Conservation (phyloP, 2,888 invertebrate genomes). For the Cacoxenus indagator region DNA sequence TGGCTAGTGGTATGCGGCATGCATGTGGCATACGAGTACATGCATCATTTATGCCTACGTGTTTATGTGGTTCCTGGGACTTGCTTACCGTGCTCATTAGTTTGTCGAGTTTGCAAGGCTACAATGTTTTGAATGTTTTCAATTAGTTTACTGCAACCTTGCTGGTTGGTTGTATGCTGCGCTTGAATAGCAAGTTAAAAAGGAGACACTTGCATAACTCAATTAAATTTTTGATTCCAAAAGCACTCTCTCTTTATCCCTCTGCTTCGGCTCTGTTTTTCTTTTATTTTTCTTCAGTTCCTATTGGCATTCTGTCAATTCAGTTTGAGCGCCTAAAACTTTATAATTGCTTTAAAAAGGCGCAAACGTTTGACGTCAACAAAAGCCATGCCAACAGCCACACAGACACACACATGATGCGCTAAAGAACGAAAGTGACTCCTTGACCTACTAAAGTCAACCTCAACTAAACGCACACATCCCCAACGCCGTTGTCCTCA, state of each 20-base stretch:
- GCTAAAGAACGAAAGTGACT: not conserved
- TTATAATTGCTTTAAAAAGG: constrained; percentile 2
- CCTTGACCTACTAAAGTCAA: constrained; percentile 6
- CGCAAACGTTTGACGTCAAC: not conserved
- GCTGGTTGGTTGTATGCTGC: not conserved
- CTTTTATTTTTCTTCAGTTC: not conserved
- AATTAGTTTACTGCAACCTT: not conserved
- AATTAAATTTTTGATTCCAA: constrained; percentile 1
- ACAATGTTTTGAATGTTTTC: too few species aligned
- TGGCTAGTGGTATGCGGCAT: too few species aligned
- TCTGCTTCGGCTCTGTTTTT: not conserved
- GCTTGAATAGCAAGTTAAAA: not conserved
- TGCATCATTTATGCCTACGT: not conserved
- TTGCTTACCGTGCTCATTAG: not conserved
- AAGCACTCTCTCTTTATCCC: too few species aligned
- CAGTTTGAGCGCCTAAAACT: not conserved
- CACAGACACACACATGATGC: not conserved
- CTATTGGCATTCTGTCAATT: not conserved
- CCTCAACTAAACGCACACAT: not conserved
- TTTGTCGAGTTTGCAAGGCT: not conserved
- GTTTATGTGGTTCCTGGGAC: not conserved
- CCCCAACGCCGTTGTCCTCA: not conserved
- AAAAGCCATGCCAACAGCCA: not conserved
- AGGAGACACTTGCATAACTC: not conserved
- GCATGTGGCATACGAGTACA: not conserved